Conservation (phyloP, 2,797 vertebrate genomes). For the Molossus alvarezi region DNA sequence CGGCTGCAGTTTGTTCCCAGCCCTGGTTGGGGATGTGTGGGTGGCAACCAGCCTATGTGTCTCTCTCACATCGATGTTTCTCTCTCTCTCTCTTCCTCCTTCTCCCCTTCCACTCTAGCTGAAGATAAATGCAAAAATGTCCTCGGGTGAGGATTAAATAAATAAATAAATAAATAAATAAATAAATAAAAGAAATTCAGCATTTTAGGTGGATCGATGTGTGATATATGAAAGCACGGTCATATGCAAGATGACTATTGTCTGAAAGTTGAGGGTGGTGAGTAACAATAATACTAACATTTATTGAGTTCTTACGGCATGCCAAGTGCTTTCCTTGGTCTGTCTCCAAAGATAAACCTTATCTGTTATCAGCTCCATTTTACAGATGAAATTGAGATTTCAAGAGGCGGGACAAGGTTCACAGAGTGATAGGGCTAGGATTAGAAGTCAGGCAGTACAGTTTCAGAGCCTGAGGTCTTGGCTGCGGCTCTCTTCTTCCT, state of each 20-base stretch:
- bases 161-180: too few species aligned
- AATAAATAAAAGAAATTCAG: background rate
- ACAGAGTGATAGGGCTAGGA: background rate
- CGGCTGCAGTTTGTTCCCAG: too few species aligned
- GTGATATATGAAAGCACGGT: background rate
- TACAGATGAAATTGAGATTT: constrained; percentile 12
- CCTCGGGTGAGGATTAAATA: too few species aligned
- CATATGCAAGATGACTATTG: background rate
- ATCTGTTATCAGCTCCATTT: constrained; percentile 17
- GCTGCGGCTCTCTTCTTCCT: background rate
- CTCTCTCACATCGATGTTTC: too few species aligned
- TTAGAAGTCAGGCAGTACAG: background rate
- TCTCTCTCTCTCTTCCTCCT: too few species aligned
- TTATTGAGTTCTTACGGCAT: background rate
- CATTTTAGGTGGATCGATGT: background rate
- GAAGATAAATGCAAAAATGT: too few species aligned
- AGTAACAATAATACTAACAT: background rate
- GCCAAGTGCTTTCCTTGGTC: constrained; percentile 22
- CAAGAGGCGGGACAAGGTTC: background rate
- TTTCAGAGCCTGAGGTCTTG: background rate
- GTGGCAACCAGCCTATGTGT: too few species aligned
- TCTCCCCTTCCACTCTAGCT: too few species aligned
- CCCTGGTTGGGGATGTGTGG: too few species aligned
- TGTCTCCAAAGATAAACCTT: background rate
- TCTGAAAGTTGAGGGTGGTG: background rate